phyloP scores from a whole-genome alignment of 2,113 vertebrate species.

The Promerops cafer region DNA sequence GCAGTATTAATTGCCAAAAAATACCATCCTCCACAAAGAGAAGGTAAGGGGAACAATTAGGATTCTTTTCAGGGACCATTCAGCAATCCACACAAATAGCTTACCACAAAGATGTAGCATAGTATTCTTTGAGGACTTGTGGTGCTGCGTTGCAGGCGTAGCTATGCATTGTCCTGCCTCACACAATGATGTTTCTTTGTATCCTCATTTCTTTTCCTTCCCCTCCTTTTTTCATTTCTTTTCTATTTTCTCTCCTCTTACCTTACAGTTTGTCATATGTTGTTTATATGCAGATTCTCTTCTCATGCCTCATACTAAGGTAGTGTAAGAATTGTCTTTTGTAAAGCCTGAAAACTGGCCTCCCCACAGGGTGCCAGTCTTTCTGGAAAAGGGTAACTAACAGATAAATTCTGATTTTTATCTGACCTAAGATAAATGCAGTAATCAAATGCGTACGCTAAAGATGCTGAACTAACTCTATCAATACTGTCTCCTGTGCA shows the following conservation, averaged over 20 bases:
- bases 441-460: not conserved
- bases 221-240: not conserved
- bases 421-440: not conserved
- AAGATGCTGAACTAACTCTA: not conserved
- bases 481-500: not conserved
- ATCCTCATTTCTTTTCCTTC: not conserved
- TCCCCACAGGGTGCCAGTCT: not conserved
- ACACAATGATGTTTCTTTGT: not conserved
- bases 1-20: not conserved
- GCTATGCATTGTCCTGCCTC: not conserved
- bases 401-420: not conserved
- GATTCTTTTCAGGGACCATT: not conserved
- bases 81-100: not conserved
- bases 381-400: not conserved
- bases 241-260: not conserved
- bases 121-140: not conserved
- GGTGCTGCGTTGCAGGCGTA: not conserved
- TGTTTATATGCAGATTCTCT: not conserved
- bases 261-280: not conserved
- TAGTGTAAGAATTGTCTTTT: not conserved
- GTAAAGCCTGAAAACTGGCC: not conserved
- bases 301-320: not conserved
- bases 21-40: not conserved
- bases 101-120: not conserved
- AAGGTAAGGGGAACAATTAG: not conserved